phyloP scores from a whole-genome alignment of 2,888 invertebrate genomes.

The Gisinianus flammeolus region DNA sequence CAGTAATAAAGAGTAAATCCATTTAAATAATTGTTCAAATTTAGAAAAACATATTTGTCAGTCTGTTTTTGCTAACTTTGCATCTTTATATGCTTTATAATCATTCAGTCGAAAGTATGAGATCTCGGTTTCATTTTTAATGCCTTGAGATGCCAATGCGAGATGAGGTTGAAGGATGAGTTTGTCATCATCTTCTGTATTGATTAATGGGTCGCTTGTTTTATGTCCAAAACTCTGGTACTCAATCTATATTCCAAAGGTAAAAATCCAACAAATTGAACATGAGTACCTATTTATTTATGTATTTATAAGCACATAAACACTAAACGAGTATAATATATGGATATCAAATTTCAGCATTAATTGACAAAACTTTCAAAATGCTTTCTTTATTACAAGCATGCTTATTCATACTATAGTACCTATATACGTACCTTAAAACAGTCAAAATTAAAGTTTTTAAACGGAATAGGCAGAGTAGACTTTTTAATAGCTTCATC shows the following conservation, averaged over 20 bases:
- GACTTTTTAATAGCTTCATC: slow-evolving; percentile 52
- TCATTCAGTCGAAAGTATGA: slow-evolving; percentile 61
- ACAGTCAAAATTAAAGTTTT: slow-evolving; percentile 60
- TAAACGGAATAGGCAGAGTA: slow-evolving; percentile 60
- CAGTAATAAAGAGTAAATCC: no score
- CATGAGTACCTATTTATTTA: no score
- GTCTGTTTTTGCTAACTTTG: background rate
- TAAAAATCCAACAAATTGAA: background rate
- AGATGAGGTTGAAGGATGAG: slow-evolving; percentile 58
- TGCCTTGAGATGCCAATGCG: slow-evolving; percentile 58
- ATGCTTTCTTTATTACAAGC: no score
- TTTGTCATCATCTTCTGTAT: slow-evolving; percentile 60
- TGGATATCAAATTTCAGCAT: no score
- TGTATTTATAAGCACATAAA: no score
- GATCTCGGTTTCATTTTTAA: slow-evolving; percentile 61
- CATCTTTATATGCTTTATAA: slow-evolving; percentile 46
- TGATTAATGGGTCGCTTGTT: slow-evolving; percentile 61
- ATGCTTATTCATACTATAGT: background rate
- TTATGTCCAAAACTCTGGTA: slow-evolving; percentile 61
- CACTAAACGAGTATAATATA: no score
- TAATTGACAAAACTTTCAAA: no score
- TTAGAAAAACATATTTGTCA: background rate
- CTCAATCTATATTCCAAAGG: slow-evolving; percentile 53
- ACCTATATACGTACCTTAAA: slow-evolving; percentile 59
- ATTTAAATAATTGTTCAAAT: no score